A percentile compares a stretch with the other conserved stretches of the same genome.
These are phyloP conservation scores for Drosophila paulistorum DNA, from an alignment of 1,140 invertebrate genomes.

Conservation along the genomic window DNA sequence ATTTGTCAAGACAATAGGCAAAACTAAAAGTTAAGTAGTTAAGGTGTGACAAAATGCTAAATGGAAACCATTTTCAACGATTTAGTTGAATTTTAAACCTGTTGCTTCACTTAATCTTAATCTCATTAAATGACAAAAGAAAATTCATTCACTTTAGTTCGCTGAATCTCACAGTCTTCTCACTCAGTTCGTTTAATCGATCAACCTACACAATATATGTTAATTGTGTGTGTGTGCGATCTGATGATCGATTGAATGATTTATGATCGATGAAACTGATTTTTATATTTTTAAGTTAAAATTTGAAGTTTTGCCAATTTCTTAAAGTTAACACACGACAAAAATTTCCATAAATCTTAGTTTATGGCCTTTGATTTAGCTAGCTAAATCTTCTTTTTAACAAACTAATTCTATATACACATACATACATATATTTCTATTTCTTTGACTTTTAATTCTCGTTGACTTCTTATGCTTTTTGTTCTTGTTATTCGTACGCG, in stretches of 20 bases:
- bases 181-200: neutral
- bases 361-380: neutral
- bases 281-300: slow-evolving; percentile 67
- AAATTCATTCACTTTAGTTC: neutral
- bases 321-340: slow-evolving; percentile 1
- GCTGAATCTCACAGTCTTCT: neutral
- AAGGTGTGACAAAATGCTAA: slow-evolving; percentile 9
- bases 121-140: neutral
- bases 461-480: slow-evolving; percentile 35
- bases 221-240: neutral
- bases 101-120: neutral
- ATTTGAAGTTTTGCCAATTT: slow-evolving; percentile 54
- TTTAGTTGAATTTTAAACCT: neutral
- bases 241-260: slow-evolving; percentile 2
- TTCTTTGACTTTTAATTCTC: slow-evolving; percentile 45
- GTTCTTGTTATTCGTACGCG: slow-evolving; percentile 28
- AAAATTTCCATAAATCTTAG: slow-evolving; percentile 17
- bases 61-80: neutral
- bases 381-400: slow-evolving; percentile 10
- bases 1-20: neutral
- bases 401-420: neutral
- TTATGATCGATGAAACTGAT: neutral
- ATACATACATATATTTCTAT: slow-evolving; percentile 25
- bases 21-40: neutral
- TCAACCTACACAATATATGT: slow-evolving; percentile 3